Percentiles rank a stretch among this genome's conserved stretches.
Evolutionary conservation across 23 tunicate species (phyloP).

Genomic region (Aplidium turbinatum): DNA sequence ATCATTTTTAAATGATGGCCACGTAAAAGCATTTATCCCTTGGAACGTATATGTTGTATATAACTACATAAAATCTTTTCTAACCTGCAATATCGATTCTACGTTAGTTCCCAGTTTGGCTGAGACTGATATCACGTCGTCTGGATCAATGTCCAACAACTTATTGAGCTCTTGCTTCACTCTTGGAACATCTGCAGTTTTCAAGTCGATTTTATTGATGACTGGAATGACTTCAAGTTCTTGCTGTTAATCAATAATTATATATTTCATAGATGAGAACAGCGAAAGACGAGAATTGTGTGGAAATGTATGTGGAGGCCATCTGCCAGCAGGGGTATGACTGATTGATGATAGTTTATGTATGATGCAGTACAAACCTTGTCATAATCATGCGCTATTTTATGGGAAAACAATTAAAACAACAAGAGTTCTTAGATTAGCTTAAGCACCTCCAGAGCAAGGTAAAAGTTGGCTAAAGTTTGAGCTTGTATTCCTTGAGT

Average conservation of each 20-base stretch:
- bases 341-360: too few species aligned
- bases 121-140: constrained; percentile 65
- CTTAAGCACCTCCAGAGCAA: constrained; percentile 68
- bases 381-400: too few species aligned
- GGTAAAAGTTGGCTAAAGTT: constrained; percentile 86
- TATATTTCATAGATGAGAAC: neutral
- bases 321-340: too few species aligned
- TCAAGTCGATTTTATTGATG: constrained; percentile 80
- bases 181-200: constrained; percentile 64
- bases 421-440: too few species aligned
- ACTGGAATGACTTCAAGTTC: constrained; percentile 74
- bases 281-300: too few species aligned
- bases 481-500: constrained; percentile 98
- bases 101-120: constrained; percentile 80
- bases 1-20: too few species aligned
- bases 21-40: too few species aligned
- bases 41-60: too few species aligned
- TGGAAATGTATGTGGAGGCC: too few species aligned
- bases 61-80: neutral
- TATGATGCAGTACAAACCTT: too few species aligned
- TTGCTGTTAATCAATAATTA: constrained; percentile 36
- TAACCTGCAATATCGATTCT: constrained; percentile 44
- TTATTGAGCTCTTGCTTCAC: constrained; percentile 61
- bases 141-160: constrained; percentile 52
- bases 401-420: too few species aligned